phyloP scores from a whole-genome alignment of 2,888 invertebrate species.

The Dryococelus australis region DNA sequence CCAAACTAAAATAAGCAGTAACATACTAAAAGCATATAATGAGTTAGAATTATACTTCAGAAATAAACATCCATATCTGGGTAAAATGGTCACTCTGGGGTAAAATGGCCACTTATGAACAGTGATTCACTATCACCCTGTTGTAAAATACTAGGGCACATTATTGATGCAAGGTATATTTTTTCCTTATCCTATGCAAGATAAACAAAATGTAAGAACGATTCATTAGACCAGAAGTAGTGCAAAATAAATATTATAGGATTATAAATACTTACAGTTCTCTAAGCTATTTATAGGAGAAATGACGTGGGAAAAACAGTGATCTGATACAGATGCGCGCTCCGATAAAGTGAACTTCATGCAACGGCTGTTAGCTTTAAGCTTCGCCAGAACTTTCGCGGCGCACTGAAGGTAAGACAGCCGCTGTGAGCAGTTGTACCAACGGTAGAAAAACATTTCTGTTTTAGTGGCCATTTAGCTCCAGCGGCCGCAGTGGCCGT shows the following conservation, averaged over 20 bases:
- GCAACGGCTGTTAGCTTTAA: background rate
- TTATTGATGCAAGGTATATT: background rate
- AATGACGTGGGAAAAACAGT: constrained; percentile 21
- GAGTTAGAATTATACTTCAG: background rate
- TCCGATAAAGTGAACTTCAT: background rate
- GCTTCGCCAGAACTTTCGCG: background rate
- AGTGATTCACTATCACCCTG: background rate
- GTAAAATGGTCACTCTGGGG: background rate
- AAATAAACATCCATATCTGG: background rate
- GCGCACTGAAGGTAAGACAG: background rate
- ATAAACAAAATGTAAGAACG: background rate
- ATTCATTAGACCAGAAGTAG: background rate
- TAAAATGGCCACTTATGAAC: constrained; percentile 26
- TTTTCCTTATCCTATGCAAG: background rate
- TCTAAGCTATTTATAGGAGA: background rate
- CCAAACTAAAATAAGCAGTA: background rate
- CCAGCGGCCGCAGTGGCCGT: background rate
- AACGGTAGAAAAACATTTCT: background rate
- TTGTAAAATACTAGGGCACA: background rate
- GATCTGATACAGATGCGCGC: background rate
- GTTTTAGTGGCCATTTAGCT: background rate
- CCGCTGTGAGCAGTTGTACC: background rate
- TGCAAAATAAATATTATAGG: background rate
- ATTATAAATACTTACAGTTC: background rate
- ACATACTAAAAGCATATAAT: background rate